Evolutionary conservation across 2,888 invertebrate genomes (phyloP).

Genomic region (Drosophila mulleri): DNA sequence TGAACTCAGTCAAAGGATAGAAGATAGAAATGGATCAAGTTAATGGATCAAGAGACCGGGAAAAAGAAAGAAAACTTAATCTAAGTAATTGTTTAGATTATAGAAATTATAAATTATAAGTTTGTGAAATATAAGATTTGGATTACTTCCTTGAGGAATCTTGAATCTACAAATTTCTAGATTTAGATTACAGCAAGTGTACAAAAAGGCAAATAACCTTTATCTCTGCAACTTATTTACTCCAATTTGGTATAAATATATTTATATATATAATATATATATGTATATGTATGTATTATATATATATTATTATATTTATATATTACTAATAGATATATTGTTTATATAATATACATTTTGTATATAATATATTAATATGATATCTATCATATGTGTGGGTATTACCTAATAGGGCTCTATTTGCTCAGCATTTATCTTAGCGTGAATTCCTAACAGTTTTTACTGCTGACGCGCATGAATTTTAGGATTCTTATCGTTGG

Average conservation of each 20-base stretch:
- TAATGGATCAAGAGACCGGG: too few relatives aligned
- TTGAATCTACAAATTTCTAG: background rate
- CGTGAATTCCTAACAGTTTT: slow-evolving; percentile 26
- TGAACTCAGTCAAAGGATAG: too few relatives aligned
- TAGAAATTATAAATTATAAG: too few relatives aligned
- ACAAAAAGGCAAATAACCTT: background rate
- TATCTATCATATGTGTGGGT: background rate
- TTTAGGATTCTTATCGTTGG: slow-evolving; percentile 14
- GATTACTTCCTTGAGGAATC: background rate
- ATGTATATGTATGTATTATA: background rate
- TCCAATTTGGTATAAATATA: background rate
- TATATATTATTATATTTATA: background rate
- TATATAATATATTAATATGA: background rate
- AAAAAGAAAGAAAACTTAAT: too few relatives aligned
- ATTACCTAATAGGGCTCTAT: background rate
- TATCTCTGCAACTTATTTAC: background rate
- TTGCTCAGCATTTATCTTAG: slow-evolving; percentile 11
- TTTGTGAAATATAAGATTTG: too few relatives aligned
- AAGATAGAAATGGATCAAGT: too few relatives aligned
- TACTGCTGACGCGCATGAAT: background rate
- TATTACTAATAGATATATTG: background rate
- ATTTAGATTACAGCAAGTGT: background rate
- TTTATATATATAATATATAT: background rate
- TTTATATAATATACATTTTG: background rate
- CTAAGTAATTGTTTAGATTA: too few relatives aligned